Base-by-base conservation (phyloP, 2,888 invertebrate genomes). In the Mechanitis mazaeus region DNA sequence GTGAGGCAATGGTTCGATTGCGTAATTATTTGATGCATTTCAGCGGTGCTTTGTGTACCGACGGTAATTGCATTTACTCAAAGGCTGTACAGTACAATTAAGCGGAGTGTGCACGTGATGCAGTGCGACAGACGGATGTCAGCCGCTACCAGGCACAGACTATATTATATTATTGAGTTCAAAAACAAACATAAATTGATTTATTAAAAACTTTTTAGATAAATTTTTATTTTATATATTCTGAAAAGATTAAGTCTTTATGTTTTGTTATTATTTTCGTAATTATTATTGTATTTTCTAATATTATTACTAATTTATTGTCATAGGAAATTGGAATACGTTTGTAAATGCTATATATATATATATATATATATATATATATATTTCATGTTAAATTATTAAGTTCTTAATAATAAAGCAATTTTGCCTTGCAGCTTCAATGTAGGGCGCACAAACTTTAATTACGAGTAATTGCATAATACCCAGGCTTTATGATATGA, bases 61-160 rank as follows among this genome's bases (percentile, higher is more conserved):
- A 47, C 20, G 33, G 54, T 63, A 63, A 63, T 57, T 63, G 59
- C 56, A 63, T 63, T 63, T 57, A 57, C 59, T 59, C 12, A 53
- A 38, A 56, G 50, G 56, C 47, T 53, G 45, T 58, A 45, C 45
- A 50, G 50, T 58, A 54, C 63, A 59, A 60, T 55, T 60, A 60
- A 47, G 47, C 55, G 53, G 54, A 58, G 53, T 53, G 58, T 56
- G 45, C 54, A 53, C 46, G 58, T 47, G 28, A 50, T 58, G 28
- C 58, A 46, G 56, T 58, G 54, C 59, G 61, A 55, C 61, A 33
- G 61, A 58, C 58, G 47, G 50, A 45, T 55, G 58, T 58, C 61
- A 55, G 58, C 28, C 47, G 42, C 38, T 20, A 7, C 38, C 9
- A 42, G 45, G 46, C 56, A 56, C 45, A n/a, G 56, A 45, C 42